Evolutionary conservation across 1,140 invertebrate genomes (phyloP).

Genomic region (Colletes latitarsis): DNA sequence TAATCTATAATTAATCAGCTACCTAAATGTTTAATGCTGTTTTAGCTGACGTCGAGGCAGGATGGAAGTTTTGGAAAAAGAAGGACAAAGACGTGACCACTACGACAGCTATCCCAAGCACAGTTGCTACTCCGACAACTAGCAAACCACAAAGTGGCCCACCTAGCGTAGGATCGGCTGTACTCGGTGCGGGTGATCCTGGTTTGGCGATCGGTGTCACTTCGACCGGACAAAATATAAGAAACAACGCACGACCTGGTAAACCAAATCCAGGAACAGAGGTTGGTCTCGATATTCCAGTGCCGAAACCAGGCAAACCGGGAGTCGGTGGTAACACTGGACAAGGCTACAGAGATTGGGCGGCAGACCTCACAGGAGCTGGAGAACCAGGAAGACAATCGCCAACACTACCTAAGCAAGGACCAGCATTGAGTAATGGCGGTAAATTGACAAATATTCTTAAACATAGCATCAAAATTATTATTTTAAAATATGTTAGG

Average conservation of each 20-base stretch:
- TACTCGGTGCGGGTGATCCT: conserved; percentile 63
- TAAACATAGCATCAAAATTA: too few species aligned
- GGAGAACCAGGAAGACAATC: conserved; percentile 62
- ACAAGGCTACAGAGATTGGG: conserved; percentile 72
- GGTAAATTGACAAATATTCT: conserved; percentile 1
- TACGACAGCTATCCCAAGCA: neutral
- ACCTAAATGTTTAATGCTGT: neutral
- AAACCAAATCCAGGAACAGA: conserved; percentile 75
- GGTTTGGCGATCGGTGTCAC: conserved; percentile 67
- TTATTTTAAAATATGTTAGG: too few species aligned
- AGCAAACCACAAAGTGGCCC: neutral
- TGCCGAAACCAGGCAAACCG: conserved; percentile 53
- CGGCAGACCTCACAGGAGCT: conserved; percentile 71
- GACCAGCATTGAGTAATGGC: conserved; percentile 45
- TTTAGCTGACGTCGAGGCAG: conserved; percentile 67
- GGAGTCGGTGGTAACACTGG: conserved; percentile 51
- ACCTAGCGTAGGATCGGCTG: conserved; percentile 45
- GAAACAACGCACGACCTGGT: conserved; percentile 58
- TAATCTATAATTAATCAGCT: too few species aligned
- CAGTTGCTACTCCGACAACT: neutral
- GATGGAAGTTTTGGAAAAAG: conserved; percentile 76
- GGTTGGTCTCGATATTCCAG: conserved; percentile 70
- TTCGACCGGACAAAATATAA: conserved; percentile 55
- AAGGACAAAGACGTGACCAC: conserved; percentile 60
- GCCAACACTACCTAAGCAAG: conserved; percentile 59